Conservation (phyloP, 2,888 invertebrate species). For the Mesorhabditis spiculigera region DNA sequence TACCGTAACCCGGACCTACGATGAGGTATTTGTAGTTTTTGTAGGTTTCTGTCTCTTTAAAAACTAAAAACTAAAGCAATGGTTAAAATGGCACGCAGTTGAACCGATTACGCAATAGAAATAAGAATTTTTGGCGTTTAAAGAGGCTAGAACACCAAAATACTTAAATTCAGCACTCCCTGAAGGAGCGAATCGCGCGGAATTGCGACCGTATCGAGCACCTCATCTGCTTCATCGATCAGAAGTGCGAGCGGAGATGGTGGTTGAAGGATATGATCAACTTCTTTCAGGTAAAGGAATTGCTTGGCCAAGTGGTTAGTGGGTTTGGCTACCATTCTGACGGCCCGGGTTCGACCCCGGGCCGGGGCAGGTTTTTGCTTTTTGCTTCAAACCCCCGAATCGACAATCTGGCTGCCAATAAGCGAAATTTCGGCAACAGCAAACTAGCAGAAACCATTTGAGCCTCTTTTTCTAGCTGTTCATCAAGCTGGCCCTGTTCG, state of each 20-base stretch:
- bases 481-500: constrained; percentile 37
- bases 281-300: constrained; percentile 27
- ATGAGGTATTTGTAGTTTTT: not conserved
- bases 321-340: not conserved
- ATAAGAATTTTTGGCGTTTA: too few relatives aligned
- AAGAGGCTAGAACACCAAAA: too few relatives aligned
- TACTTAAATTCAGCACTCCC: constrained; percentile 14
- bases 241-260: constrained; percentile 41
- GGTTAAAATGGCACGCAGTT: too few relatives aligned
- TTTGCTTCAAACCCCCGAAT: not conserved
- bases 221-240: constrained; percentile 39
- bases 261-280: constrained; percentile 43
- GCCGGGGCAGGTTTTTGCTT: not conserved
- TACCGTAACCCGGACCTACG: not conserved
- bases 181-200: constrained; percentile 36
- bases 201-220: constrained; percentile 33
- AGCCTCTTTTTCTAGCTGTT: constrained; percentile 17
- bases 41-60: not conserved
- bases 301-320: not conserved
- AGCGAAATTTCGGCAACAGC: too few relatives aligned
- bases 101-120: not conserved
- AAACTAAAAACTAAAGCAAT: too few relatives aligned
- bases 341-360: not conserved
- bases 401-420: not conserved
- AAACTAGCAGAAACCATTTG: too few relatives aligned